Base-by-base conservation (phyloP, 2,888 invertebrate genomes). In the Drosophila anceps region DNA sequence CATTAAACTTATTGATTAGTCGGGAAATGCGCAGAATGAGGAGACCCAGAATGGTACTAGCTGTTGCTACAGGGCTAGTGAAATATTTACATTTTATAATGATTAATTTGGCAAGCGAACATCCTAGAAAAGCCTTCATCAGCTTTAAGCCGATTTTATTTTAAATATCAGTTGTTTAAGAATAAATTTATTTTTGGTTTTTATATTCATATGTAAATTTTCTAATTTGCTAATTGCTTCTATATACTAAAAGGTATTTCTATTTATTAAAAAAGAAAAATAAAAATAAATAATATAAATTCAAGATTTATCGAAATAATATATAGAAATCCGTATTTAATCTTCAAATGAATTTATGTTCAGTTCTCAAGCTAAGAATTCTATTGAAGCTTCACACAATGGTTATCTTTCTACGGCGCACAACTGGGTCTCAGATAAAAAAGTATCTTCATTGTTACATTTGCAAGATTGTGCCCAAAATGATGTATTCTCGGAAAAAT, bases 31-130 rank as follows among this genome's bases (percentile, higher is more conserved):
- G 2, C 2, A 24, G 1, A 12, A 2, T 0, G 37, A 20, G 4
- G 12, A 4, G 0, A 12, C 12, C 12, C 10, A 18, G 29, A 50
- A 37, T 37, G 65, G 9, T 18, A 10, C 46, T 35, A 74, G 39
- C 58, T 50, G 33, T 13, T 20, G 15, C 12, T 37, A 15, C 12
- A 31, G 57, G 29, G 24, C 29, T 27, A 31, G 41, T 54, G 37
- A 24, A 63, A 68, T 69, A 82, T 86, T 83, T 84, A 60, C 80
- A 80, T 80, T 82, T 80, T 75, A 71, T 73, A 86, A 71, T 73
- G 73, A 86, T 86, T 86, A 79, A 86, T 86, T 68, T 72, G 64
- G 4, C 43, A 55, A 46, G 27, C 4, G 44, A 24, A 20, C 43
- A n/a, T 58, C 51, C 27, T 54, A 31, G 9, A 13, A 46, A 35